Base-by-base conservation (phyloP, 2,797 vertebrate genomes). In the Lepidocolaptes lacrymiger region DNA sequence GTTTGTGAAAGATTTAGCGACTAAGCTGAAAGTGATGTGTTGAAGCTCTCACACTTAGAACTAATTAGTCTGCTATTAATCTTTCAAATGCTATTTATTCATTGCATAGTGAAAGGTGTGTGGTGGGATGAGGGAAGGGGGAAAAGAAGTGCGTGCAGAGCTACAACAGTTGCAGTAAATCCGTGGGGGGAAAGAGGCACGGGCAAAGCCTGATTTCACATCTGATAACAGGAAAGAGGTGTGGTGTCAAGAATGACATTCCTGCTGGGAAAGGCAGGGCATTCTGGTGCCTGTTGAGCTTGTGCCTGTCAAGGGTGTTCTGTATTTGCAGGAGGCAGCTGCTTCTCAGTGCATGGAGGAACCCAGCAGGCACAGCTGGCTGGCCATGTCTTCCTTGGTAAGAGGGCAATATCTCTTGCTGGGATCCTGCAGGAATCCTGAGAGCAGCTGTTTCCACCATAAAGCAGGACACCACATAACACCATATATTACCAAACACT, bases 361-460 rank as follows among this genome's bases (percentile, higher is more conserved):
- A 64, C 34, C 27, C 84, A 79, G 37, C 54, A 72, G 28, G 73
- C 43, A 10, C 61, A 63, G 52, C 48, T 63, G 66, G 64, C 24
- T 20, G 10, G 28, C 56, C 2, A 0, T 10, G 6, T 58, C 69
- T 78, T 9, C 39, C 44, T 54, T 30, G 0, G 23, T 36, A 63
- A 0, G 1, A 54, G 28, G 54, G n/a, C 52, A 83, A 16, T 48
- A 36, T 23, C 32, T 72, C 69, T n/a, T 72, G 69, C 26, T 76
- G 72, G 46, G 72, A n/a, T 69, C 36, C 75, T 62, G 30, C 83
- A 21, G n/a, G 58, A 46, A 44, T 54, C 28, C 3, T 1, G 23
- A 61, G 68, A 87, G 28, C 24, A 84, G 17, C 5, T 12, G 4
- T 58, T 64, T 61, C 11, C 32, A 7, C 24, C 12, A 12, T 41